A percentile compares a stretch with the other conserved stretches of the same genome.
These are phyloP conservation scores for Temnothorax unifasciatus DNA, from an alignment of 2,888 invertebrate species.

Conservation along the genomic window DNA sequence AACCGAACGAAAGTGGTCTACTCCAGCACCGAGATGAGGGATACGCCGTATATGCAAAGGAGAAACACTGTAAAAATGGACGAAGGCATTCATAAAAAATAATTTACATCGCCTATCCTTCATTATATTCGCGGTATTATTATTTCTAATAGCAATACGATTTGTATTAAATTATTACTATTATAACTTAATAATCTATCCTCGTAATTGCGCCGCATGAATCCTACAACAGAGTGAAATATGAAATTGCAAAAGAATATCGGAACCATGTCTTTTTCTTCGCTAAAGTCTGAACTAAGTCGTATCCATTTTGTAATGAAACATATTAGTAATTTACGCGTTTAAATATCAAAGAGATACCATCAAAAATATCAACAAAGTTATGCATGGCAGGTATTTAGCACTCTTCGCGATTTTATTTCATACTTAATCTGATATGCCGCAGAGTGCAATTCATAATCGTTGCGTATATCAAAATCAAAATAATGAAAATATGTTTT, in stretches of 20 bases:
- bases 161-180: conserved; percentile 22
- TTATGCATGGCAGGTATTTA: background rate
- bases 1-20: conserved; percentile 46
- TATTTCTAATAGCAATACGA: conserved; percentile 22
- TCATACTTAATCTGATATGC: background rate
- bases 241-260: background rate
- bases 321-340: background rate
- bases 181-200: background rate
- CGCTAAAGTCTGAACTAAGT: background rate
- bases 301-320: background rate
- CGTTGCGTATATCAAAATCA: background rate
- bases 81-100: conserved; percentile 27
- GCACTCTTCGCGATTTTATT: background rate
- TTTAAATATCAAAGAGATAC: conserved; percentile 11
- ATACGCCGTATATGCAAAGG: conserved; percentile 50
- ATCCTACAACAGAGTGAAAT: background rate
- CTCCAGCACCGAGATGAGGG: conserved; percentile 39
- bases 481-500: background rate
- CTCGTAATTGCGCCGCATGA: background rate
- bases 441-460: too few species aligned
- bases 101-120: conserved; percentile 16
- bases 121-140: conserved; percentile 5
- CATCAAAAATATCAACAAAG: background rate
- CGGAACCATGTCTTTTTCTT: background rate
- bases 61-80: conserved; percentile 31